Conservation (phyloP, 2,888 invertebrate species). For the Frankliniella fusca region DNA sequence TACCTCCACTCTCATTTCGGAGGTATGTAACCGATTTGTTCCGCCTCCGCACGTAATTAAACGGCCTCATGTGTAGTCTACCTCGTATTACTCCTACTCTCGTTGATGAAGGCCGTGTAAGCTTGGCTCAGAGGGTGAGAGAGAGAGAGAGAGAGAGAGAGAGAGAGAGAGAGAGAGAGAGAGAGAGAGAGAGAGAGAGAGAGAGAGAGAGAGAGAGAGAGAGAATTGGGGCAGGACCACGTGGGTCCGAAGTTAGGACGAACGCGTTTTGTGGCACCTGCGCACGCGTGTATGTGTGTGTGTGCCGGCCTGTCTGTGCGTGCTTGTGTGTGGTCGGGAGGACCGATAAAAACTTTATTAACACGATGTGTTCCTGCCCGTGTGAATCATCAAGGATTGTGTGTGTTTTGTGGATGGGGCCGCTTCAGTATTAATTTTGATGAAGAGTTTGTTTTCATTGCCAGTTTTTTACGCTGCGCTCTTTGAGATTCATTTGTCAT, state of each 20-base stretch:
- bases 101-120: background rate
- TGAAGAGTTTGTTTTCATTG: too few relatives aligned
- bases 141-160: constrained; percentile 1
- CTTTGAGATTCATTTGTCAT: too few relatives aligned
- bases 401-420: too few relatives aligned
- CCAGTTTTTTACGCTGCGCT: too few relatives aligned
- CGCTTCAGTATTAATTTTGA: too few relatives aligned
- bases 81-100: background rate
- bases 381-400: too few relatives aligned
- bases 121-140: background rate
- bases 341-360: background rate
- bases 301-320: background rate
- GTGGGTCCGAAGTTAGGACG: too few relatives aligned
- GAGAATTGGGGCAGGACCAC: background rate
- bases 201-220: too few relatives aligned
- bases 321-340: background rate
- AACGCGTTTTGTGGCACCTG: too few relatives aligned
- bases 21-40: constrained; percentile 25
- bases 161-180: too few relatives aligned
- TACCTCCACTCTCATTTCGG: background rate
- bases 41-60: constrained; percentile 10
- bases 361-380: too few relatives aligned
- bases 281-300: background rate
- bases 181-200: too few relatives aligned
- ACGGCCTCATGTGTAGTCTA: background rate